phyloP scores from a whole-genome alignment of 2,797 vertebrate genomes.

The Myiothlypis chrysogaster region DNA sequence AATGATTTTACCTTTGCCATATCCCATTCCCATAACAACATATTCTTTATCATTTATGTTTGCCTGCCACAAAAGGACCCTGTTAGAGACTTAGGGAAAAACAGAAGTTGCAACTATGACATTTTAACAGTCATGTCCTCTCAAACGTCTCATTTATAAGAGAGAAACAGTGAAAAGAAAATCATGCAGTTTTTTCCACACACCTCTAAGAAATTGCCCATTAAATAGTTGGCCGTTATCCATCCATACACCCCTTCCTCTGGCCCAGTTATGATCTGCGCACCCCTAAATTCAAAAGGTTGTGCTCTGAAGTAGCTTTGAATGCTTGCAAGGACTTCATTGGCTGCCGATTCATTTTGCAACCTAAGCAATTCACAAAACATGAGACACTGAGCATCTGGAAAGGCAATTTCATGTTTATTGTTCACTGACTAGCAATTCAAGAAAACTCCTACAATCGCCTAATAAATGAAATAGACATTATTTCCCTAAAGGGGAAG shows the following conservation, averaged over 20 bases:
- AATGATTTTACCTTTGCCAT: not conserved
- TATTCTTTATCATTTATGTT: not conserved
- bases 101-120: not conserved
- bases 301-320: constrained; percentile 82
- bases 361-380: constrained; percentile 79
- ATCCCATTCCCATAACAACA: not conserved
- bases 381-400: constrained; percentile 65
- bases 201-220: constrained; percentile 92
- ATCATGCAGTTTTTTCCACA: constrained; percentile 75
- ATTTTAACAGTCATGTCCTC: not conserved
- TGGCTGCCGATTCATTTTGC: constrained; percentile 80
- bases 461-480: not conserved
- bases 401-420: constrained; percentile 19
- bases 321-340: constrained; percentile 80
- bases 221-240: constrained; percentile 97
- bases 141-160: not conserved
- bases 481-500: not conserved
- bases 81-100: not conserved
- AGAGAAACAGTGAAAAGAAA: constrained; percentile 52
- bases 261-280: constrained; percentile 90
- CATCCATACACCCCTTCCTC: constrained; percentile 96
- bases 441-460: not conserved
- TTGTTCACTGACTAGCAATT: not conserved
- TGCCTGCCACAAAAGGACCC: not conserved
- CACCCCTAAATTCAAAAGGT: constrained; percentile 89